A percentile compares a stretch with the other conserved stretches of the same genome.
These are phyloP conservation scores for Pachyrhynchus sulphureomaculatus DNA, from an alignment of 1,140 invertebrate species.

Conservation along the genomic window DNA sequence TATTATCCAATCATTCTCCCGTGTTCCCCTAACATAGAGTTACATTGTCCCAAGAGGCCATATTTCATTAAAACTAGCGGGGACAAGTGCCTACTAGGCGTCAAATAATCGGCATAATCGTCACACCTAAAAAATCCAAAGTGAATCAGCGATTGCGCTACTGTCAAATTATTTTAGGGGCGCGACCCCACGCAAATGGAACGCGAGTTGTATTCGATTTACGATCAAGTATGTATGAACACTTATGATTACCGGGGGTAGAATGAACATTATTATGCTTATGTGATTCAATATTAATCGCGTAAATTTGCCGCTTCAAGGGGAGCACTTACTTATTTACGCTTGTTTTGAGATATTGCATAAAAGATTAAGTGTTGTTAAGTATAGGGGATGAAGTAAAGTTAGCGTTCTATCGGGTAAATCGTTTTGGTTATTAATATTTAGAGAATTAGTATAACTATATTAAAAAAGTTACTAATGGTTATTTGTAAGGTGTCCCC, in stretches of 20 bases:
- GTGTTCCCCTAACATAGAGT: conserved; percentile 33
- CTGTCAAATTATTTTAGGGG: conserved; percentile 42
- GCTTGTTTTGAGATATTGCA: conserved; percentile 23
- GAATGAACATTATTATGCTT: conserved; percentile 43
- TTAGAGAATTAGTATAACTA: too few species aligned
- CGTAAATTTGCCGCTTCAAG: conserved; percentile 28
- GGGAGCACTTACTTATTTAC: conserved; percentile 31
- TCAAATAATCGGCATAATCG: conserved; percentile 50
- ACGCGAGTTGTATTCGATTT: conserved; percentile 43
- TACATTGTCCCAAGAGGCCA: conserved; percentile 37
- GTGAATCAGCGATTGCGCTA: conserved; percentile 50
- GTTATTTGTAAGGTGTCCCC: too few species aligned
- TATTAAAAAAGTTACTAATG: too few species aligned
- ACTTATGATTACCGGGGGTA: conserved; percentile 44
- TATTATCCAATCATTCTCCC: neutral
- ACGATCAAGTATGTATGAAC: conserved; percentile 49
- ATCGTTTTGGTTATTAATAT: too few species aligned
- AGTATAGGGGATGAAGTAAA: neutral
- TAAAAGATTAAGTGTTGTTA: conserved; percentile 8
- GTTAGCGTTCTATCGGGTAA: neutral
- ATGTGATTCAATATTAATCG: conserved; percentile 36
- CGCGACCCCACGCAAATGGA: conserved; percentile 44
- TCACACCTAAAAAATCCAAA: conserved; percentile 52
- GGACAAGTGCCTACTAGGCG: conserved; percentile 38
- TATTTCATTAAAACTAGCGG: conserved; percentile 50